Conservation (phyloP, 1,140 invertebrate genomes). For the Bombus pyrosoma region DNA sequence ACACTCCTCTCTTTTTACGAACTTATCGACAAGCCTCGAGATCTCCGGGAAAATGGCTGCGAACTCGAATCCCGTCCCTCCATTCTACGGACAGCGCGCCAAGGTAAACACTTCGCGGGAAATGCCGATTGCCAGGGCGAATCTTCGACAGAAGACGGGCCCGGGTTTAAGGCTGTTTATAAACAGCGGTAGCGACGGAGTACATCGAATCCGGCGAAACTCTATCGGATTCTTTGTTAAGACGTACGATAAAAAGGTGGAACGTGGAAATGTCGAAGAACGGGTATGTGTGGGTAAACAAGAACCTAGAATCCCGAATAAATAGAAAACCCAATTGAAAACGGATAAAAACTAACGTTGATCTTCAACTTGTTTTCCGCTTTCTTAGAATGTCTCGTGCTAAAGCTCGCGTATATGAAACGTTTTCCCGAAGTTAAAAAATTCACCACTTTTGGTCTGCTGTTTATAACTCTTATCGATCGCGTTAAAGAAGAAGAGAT, state of each 20-base stretch:
- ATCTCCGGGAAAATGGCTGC: not conserved
- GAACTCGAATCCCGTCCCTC: not conserved
- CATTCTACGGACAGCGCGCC: not conserved
- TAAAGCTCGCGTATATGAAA: too few relatives aligned
- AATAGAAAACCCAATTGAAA: not conserved
- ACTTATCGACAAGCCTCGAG: not conserved
- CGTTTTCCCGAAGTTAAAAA: too few relatives aligned
- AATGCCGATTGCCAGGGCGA: conserved; percentile 23
- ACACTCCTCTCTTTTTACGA: not conserved
- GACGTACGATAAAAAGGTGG: too few relatives aligned
- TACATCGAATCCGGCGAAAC: not conserved
- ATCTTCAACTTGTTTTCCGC: not conserved
- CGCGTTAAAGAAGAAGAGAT: too few relatives aligned
- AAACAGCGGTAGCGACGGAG: conserved; percentile 4
- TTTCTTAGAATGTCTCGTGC: not conserved
- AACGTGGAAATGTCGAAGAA: not conserved
- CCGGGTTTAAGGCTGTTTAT: conserved; percentile 37
- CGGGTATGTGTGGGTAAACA: not conserved
- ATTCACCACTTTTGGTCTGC: too few relatives aligned
- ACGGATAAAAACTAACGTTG: not conserved
- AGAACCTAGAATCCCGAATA: not conserved
- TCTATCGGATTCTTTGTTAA: not conserved
- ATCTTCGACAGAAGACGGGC: not conserved
- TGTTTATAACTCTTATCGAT: too few relatives aligned
- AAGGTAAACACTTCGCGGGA: conserved; percentile 15